Evolutionary conservation across 2,113 vertebrate species (phyloP).

Genomic region (Polypterus bichir): DNA sequence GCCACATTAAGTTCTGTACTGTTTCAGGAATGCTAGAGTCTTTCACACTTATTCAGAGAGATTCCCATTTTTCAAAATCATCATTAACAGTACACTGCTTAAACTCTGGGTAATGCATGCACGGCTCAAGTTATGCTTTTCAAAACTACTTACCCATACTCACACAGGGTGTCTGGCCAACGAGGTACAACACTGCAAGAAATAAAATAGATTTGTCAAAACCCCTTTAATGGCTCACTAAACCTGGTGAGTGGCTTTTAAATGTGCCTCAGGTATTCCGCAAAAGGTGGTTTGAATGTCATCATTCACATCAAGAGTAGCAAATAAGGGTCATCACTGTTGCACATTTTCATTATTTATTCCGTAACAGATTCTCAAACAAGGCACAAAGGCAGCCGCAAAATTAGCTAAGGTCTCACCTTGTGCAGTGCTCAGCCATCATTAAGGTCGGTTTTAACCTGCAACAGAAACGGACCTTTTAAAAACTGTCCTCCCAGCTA

Average conservation of each 20-base stretch:
- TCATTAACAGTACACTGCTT: constrained; percentile 51
- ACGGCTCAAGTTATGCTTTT: too few relatives aligned
- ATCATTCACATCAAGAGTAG: constrained; percentile 59
- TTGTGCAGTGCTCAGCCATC: too few relatives aligned
- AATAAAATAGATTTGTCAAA: neutral
- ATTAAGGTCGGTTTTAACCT: too few relatives aligned
- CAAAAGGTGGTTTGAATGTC: constrained; percentile 43
- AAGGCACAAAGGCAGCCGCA: too few relatives aligned
- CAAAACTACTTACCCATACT: too few relatives aligned
- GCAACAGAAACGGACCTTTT: too few relatives aligned
- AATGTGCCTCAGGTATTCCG: constrained; percentile 41
- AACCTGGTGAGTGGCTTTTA: neutral
- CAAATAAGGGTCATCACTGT: constrained; percentile 56
- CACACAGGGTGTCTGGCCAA: too few relatives aligned
- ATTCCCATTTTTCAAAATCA: constrained; percentile 75
- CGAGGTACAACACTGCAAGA: neutral
- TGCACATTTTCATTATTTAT: constrained; percentile 22
- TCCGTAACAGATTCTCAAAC: too few relatives aligned
- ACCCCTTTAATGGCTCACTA: neutral
- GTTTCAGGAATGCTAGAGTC: constrained; percentile 57
- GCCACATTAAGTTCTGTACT: constrained; percentile 24
- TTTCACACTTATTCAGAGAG: constrained; percentile 78
- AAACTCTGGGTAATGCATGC: too few relatives aligned
- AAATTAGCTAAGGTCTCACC: too few relatives aligned
- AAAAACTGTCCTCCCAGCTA: too few relatives aligned